Base-by-base conservation (phyloP, 2,888 invertebrate genomes). In the Heliconius ethilla region DNA sequence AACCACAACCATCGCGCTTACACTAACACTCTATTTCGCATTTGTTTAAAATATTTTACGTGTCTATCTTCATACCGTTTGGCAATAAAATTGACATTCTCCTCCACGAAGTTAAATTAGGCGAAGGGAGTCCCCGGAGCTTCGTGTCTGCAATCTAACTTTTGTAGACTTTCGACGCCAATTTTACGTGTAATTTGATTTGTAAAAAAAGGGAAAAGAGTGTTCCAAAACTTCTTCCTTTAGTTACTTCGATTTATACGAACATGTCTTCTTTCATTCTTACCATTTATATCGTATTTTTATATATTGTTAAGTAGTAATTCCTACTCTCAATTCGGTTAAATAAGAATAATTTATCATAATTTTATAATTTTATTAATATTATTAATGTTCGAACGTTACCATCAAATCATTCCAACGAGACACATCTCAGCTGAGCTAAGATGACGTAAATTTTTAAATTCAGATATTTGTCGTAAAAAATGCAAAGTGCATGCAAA, bases 51-150 rank as follows among this genome's bases (percentile, higher is more conserved):
- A 62, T n/a, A 59, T 59, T 11, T 10, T 22, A 55, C 25, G 7
- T 13, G 0, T 37, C n/a, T 37, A 69, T 45, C 15, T 1, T 25
- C 22, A 27, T 29, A 59, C 25, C n/a, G 33, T 72, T 37, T 72
- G 59, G 33, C 45, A 74, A 73, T 74, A 65, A 74, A 80, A 80
- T 74, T 74, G 70, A 62, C 45, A 73, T 78, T 75, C 62, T 75
- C 65, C 45, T 79, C 33, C 33, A 51, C 51, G 69, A 78, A 80
- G 80, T 80, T 76, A 69, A 76, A 79, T 77, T 74, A 75, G 51
- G 65, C 76, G 55, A 37, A 74, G 69, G 75, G 59, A 45, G 70
- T 76, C 74, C 75, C 59, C 70, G 67, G 55, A 79, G 63, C 59
- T 72, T 59, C 72, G 59, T 37, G 72, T 33, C 72, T 59, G 59